These are phyloP conservation scores for Regulus satrapa DNA, from an alignment of 2,113 vertebrate genomes.

Conservation along the genomic window DNA sequence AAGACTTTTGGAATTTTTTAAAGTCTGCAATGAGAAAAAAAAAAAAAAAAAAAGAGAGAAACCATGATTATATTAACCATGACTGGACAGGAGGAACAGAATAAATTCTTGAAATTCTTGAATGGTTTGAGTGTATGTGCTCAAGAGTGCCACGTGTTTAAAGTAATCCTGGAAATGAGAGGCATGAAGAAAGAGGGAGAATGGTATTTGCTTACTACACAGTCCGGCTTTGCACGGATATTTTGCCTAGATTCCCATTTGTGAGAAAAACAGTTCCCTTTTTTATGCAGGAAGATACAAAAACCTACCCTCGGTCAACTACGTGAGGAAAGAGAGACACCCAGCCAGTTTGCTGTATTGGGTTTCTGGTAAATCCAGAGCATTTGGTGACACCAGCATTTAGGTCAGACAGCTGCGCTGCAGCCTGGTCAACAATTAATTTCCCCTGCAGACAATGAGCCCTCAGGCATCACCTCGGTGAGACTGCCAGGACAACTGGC, in stretches of 20 bases:
- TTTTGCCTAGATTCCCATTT: background rate
- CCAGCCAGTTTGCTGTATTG: background rate
- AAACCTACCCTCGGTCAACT: background rate
- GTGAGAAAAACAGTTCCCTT: background rate
- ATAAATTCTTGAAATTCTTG: background rate
- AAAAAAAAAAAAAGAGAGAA: background rate
- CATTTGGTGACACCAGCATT: background rate
- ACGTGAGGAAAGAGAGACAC: background rate
- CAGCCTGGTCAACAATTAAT: background rate
- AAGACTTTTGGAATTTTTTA: slow-evolving; percentile 80
- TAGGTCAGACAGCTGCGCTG: background rate
- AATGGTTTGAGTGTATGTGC: background rate
- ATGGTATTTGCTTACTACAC: background rate
- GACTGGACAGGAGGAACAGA: background rate
- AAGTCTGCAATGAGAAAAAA: slow-evolving; percentile 67
- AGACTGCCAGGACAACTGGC: background rate
- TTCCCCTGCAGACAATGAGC: background rate
- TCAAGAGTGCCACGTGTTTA: background rate
- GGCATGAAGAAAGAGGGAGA: background rate
- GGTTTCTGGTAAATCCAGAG: background rate
- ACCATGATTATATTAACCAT: background rate
- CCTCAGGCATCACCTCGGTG: background rate
- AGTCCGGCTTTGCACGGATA: background rate
- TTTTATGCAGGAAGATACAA: background rate
- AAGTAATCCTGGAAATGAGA: background rate